Evolutionary conservation across 2,113 vertebrate genomes (phyloP).

Genomic region (Dascyllus trimaculatus): DNA sequence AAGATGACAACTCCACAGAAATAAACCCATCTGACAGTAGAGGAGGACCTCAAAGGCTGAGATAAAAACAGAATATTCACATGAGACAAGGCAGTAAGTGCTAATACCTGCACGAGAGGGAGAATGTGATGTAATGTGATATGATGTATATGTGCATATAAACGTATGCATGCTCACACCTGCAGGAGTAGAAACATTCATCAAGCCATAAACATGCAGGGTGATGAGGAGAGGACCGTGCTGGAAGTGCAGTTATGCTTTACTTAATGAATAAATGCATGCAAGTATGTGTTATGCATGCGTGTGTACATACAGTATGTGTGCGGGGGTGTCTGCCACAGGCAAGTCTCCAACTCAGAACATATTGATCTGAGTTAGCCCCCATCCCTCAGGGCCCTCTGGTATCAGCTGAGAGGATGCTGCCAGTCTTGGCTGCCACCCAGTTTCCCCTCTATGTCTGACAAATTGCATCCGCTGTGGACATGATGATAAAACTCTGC

Average conservation of each 20-base stretch:
- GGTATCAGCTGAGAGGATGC: slow-evolving; percentile 38
- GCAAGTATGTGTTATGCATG: background rate
- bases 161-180: background rate
- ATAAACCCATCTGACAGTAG: slow-evolving; percentile 42
- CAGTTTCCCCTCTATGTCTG: slow-evolving; percentile 1
- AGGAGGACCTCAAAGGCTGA: slow-evolving; percentile 25
- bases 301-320: background rate
- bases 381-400: slow-evolving; percentile 1
- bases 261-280: background rate
- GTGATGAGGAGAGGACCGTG: background rate
- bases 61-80: slow-evolving; percentile 13
- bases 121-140: background rate
- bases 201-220: background rate
- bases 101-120: slow-evolving; percentile 10
- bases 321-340: background rate
- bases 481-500: slow-evolving; percentile 24
- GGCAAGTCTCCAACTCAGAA: slow-evolving; percentile 25
- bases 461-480: slow-evolving; percentile 18
- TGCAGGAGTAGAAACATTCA: background rate
- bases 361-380: slow-evolving; percentile 45
- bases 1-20: slow-evolving; percentile 47
- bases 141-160: background rate
- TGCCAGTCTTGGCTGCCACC: slow-evolving; percentile 21
- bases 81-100: background rate
- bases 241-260: background rate